Evolutionary conservation across 2,797 vertebrate genomes (phyloP), one percentile per base, ranked within the genome.

Genomic region (Peromyscus nudipes): DNA sequence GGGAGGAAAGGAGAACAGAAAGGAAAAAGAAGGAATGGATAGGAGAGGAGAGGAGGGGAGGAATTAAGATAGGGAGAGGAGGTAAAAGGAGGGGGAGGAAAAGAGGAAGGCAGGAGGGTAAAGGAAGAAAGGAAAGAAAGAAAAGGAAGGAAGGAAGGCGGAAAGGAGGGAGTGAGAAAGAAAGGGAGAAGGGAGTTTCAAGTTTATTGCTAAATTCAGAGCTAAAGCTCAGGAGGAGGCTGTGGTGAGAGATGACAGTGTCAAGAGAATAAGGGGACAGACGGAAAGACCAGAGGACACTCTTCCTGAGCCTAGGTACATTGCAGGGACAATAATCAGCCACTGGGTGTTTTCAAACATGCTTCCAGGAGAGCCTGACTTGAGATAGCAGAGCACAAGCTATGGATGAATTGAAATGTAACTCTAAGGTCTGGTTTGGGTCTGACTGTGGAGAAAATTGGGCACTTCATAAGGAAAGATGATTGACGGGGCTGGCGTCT

Each of bases 381-480:
- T 52, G 31, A 37, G 7, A 4, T 0, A 1, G 52, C 34, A 65
- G 65, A 67, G 67, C 52, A 64, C 65, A 46, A 34, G 40, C 8
- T 10, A 17, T 29, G 7, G 0, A 0, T 16, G 34, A 87, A n/a
- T 64, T 1, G 0, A n/a, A 3, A 64, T 25, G 10, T 9, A 9
- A 11, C 7, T 2, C 0, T 4, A 25, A 14, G 34, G 27, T 6
- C 5, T 12, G 1, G 19, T 14, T 52, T 13, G 88, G 43, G 23
- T 11, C 43, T 31, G 37, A 62, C 23, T 9, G 1, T 29, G 10
- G 43, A 3, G 19, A 31, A 34, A 69, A 69, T 67, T 0, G 14
- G 60, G 31, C 1, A 1, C 8, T 3, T 43, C 10, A 0, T 0
- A 55, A 60, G 55, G 17, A 57, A 80, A 23, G 1, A 25, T 3